Base-by-base conservation (phyloP, 2,888 invertebrate species). In the Herminia tarsipennalis region DNA sequence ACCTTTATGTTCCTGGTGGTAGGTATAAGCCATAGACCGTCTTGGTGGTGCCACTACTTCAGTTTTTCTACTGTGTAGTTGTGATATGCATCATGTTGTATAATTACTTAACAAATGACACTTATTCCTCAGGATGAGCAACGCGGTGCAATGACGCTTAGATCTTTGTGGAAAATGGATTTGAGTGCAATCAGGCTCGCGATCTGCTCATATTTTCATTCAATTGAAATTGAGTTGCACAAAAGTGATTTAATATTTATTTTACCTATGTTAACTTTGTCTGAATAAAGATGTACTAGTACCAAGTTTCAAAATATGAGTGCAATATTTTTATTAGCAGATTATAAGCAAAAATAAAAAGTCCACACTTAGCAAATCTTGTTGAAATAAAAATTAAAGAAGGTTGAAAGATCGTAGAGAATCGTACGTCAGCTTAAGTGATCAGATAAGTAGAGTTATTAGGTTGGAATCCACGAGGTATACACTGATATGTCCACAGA, bases 391-490 rank as follows among this genome's bases (percentile, higher is more conserved):
- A 30, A 22, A 38, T 22, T 30, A 17, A 28, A 38, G 10, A 38
- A 9, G 4, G 38, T 36, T 14, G 8, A 28, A 20, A 42, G 28
- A 20, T 32, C 28, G 21, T 16, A 18, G 25, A 1, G 14, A 25
- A 32, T 28, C 42, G 27, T 63, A 17, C 10, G 27, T 57, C 33
- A 58, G 58, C 62, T 62, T 27, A 44, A 62, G 28, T 62, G 38
- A 44, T 27, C 34, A 43, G 59, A 59, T 63, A 48, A 25, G 17
- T 12, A 12, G 28, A 10, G 25, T 37, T 32, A 34, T 45, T 37
- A 40, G 36, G 21, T 24, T 10, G 5, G 20, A 8, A 39, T 39
- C 6, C 27, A 20, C 24, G 9, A 32, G 38, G 32, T 21, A 46
- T 25, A 40, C 25, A 28, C 20, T 21, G 39, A 37, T 39, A 48